Conservation (phyloP, 2,113 vertebrate genomes). For the Pipra filicauda region DNA sequence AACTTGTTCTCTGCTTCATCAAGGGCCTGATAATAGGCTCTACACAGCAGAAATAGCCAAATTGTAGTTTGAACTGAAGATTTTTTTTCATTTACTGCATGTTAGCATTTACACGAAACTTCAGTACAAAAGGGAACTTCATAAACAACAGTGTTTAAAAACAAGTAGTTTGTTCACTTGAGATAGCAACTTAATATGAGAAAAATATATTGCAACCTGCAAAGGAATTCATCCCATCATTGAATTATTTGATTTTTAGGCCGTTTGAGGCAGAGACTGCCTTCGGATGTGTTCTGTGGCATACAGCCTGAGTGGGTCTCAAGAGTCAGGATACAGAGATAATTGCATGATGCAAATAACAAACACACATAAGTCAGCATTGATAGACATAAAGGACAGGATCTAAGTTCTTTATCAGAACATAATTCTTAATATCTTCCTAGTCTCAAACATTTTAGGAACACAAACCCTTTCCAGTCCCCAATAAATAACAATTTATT, state of each 20-base stretch:
- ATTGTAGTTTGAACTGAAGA: neutral
- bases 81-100: neutral
- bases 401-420: neutral
- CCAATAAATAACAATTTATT: neutral
- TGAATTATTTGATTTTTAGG: neutral
- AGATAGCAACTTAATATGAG: neutral
- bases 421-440: neutral
- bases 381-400: neutral
- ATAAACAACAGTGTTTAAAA: neutral
- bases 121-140: neutral
- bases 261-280: neutral
- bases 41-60: neutral
- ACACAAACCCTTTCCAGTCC: neutral
- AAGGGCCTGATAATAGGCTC: neutral
- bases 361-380: neutral
- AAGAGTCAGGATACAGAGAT: neutral
- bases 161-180: neutral
- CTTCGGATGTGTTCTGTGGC: neutral
- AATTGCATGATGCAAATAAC: neutral
- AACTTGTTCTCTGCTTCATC: neutral
- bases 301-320: neutral
- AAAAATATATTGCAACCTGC: neutral
- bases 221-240: rapidly evolving
- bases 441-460: neutral
- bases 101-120: neutral